These are phyloP conservation scores for Ormyrus labotus DNA, from an alignment of 2,888 invertebrate genomes.

Conservation along the genomic window DNA sequence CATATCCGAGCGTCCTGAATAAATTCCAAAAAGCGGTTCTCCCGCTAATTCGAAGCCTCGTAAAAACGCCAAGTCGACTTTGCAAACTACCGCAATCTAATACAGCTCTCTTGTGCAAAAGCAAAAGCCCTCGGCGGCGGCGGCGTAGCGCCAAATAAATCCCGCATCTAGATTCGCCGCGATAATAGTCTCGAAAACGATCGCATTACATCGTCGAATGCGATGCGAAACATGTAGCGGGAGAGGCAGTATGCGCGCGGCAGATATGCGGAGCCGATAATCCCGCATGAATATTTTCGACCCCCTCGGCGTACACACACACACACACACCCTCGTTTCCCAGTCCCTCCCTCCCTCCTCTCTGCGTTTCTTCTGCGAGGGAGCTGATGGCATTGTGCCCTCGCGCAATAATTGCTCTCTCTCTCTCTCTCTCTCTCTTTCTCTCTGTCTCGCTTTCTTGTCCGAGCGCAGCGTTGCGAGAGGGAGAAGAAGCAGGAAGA, in stretches of 20 bases:
- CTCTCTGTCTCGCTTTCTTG: not conserved
- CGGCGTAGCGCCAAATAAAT: constrained; percentile 14
- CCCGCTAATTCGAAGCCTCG: too few species aligned
- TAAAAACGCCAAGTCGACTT: not conserved
- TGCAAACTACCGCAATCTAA: not conserved
- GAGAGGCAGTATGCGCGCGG: constrained; percentile 16
- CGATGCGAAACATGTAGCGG: constrained; percentile 14
- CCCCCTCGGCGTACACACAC: constrained; percentile 34
- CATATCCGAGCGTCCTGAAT: too few species aligned
- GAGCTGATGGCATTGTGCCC: constrained; percentile 65
- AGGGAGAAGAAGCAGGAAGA: not conserved
- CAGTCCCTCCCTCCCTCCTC: constrained; percentile 22
- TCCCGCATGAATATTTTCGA: constrained; percentile 53
- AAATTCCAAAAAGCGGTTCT: too few species aligned
- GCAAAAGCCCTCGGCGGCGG: too few species aligned
- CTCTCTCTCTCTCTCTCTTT: constrained; percentile 10
- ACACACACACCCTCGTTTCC: not conserved
- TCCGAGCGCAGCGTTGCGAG: not conserved
- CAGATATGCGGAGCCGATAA: constrained; percentile 56
- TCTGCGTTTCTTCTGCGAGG: not conserved
- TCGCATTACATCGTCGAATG: constrained; percentile 37
- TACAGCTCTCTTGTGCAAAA: too few species aligned
- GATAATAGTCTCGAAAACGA: constrained; percentile 42
- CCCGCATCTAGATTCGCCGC: constrained; percentile 22
- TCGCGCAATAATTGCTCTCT: constrained; percentile 73